Base-by-base conservation (phyloP, 1,140 invertebrate species). In the Brachystomella parvula region DNA sequence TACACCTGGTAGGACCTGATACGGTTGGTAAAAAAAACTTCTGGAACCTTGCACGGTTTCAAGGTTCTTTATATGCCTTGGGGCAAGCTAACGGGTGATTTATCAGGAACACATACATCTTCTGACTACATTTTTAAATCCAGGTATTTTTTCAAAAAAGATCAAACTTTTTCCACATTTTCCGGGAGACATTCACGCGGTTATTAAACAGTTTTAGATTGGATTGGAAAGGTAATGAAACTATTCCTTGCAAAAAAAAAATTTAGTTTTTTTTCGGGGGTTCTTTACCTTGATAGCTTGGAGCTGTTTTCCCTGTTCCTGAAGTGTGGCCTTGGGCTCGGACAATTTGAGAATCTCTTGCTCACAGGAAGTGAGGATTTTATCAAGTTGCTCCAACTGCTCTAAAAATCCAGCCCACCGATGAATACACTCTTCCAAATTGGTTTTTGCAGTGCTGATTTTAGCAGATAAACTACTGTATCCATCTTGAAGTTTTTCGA, bases 351-450 rank as follows among this genome's bases (percentile, higher is more conserved):
- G 81, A 15, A 90, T 78, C 63, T 85, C 83, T 21, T 76, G 78
- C 76, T 92, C 85, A 74, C 94, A 82, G 76, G 87, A 87, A 58
- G 88, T 85, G 9, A 92, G 86, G 21, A 86, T 90, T 76, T 92
- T 92, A 61, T 88, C 86, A 6, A 94, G 82, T 47, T 86, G 85
- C 76, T 92, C 87, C 71, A 94, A 89, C 77, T 94, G 88, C 76
- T 94, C 89, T 26, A 93, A 76, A 72, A 94, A 87, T 59, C 89
- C 89, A 66, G 89, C 84, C 90, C 90, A 94, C 79, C 90, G 88
- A 47, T 90, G 89, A 29, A 94, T 87, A 1, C 88, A 89, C 74
- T 94, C 90, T 77, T 94, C 91, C n/a, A 95, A 58, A n/a, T 68
- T 63, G 39, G 69, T 73, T 74, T 94, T 94, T 0, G 89, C 88